Evolutionary conservation across 2,888 invertebrate species (phyloP).

Genomic region (Ditylenchus weischeri): DNA sequence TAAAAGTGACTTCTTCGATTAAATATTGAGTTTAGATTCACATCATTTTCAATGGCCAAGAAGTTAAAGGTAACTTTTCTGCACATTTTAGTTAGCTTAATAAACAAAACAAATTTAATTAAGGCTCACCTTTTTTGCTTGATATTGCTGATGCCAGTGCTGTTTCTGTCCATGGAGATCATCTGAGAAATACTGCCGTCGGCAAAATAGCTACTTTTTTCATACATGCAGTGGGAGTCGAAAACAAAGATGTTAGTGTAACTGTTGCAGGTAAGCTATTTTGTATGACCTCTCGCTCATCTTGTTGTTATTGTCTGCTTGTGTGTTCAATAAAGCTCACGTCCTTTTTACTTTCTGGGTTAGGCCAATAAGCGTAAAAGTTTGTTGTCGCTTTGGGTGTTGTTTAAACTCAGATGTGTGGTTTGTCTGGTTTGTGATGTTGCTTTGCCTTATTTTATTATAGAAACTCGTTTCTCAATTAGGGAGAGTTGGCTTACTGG

Average conservation of each 20-base stretch:
- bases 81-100: conserved; percentile 9
- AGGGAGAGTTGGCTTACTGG: not conserved
- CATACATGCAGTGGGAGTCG: conserved; percentile 63
- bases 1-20: conserved; percentile 86
- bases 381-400: conserved; percentile 11
- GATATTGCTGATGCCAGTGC: conserved; percentile 62
- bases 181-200: conserved; percentile 65
- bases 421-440: too few relatives aligned
- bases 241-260: conserved; percentile 59
- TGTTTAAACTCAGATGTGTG: not conserved
- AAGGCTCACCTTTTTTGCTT: conserved; percentile 60
- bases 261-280: conserved; percentile 58
- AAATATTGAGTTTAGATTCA: conserved; percentile 65
- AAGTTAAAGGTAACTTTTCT: not conserved
- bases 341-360: too few relatives aligned
- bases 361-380: not conserved
- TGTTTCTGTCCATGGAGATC: conserved; percentile 67
- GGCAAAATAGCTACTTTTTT: conserved; percentile 67
- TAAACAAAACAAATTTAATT: conserved; percentile 11
- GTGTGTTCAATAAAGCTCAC: too few relatives aligned
- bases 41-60: conserved; percentile 16
- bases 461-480: not conserved
- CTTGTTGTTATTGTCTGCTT: not conserved
- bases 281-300: not conserved
- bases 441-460: conserved; percentile 1